Evolutionary conservation across 92 coral and sea anemone species (phyloP), one percentile per base, ranked within the genome.

Genomic region (Porites cylindrica): DNA sequence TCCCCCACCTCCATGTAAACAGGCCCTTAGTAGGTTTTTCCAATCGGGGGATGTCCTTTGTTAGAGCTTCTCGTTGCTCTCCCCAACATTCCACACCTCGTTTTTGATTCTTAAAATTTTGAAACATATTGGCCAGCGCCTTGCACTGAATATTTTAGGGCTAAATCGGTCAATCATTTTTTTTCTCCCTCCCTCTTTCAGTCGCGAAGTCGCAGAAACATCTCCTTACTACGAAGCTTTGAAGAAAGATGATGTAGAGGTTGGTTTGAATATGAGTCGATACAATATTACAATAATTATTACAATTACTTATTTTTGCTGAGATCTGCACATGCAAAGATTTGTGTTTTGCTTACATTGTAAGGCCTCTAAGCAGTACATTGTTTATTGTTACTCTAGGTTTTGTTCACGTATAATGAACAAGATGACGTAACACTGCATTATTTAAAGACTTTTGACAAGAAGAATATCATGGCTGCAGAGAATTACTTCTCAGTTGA

Each of bases 141-240:
- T 66, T 4, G 10, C 70, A 19, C 8, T 66, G 3, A 66, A 66
- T 3, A 66, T 8, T 66, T 38, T 38, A 66, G 70, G 70, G 3
- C 20, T 66, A 12, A 18, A 3, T 18, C 4, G 38, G 19, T 26
- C 1, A 8, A 68, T 19, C 6, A 0, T 8, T 4, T 21, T 68
- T 21, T 19, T 32, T 17, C 13, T 70, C 51, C 24, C n/a, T n/a
- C 17, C 43, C 9, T 1, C 32, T 82, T 82, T 72, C 59, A 96
- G 99, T 76, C 99, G 99, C 19, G 99, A 97, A 13, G 89, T 97
- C 60, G 99, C 99, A 18, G 98, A 95, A 74, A 92, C 99, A 10
- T 97, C 99, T 23, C 96, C 99, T 1, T 97, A 97, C 92, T 97
- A 93, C 79, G 99, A 97, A 61, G 92, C 97, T 6, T 85, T 97